These are phyloP conservation scores for Myrmophylax atrothorax DNA, from an alignment of 2,113 vertebrate genomes.

Conservation along the genomic window DNA sequence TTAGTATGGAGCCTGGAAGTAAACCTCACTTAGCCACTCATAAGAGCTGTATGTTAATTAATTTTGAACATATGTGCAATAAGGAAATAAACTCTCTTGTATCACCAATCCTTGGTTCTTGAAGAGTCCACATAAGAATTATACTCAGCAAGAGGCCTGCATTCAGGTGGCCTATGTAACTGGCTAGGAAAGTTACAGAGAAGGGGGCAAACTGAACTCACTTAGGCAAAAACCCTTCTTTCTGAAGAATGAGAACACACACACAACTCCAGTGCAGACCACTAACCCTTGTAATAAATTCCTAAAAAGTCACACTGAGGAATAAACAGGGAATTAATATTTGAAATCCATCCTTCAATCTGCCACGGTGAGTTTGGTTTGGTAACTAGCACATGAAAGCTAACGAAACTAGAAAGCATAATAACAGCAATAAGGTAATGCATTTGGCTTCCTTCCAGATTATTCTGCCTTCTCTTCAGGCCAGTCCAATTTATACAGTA, in stretches of 20 bases:
- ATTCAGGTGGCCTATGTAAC: not conserved
- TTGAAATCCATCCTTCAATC: not conserved
- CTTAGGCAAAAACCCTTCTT: not conserved
- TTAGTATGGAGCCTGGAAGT: not conserved
- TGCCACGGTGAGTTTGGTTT: not conserved
- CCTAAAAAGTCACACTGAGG: not conserved
- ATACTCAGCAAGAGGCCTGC: not conserved
- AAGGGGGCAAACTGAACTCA: not conserved
- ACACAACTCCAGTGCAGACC: not conserved
- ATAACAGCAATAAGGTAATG: not conserved
- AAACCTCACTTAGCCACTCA: not conserved
- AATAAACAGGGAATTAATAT: not conserved
- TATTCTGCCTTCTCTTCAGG: not conserved
- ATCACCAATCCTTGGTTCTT: not conserved
- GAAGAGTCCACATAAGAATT: not conserved
- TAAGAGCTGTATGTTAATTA: not conserved
- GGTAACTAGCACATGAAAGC: not conserved
- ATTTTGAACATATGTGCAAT: not conserved
- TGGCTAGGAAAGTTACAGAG: not conserved
- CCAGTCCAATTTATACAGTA: not conserved
- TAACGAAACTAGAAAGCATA: not conserved
- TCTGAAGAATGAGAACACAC: not conserved
- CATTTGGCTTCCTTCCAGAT: constrained; percentile 11
- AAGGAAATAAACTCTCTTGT: not conserved
- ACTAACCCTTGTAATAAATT: not conserved